These are phyloP conservation scores for Hippopotamus amphibius DNA, from an alignment of 2,113 vertebrate species.

Conservation along the genomic window DNA sequence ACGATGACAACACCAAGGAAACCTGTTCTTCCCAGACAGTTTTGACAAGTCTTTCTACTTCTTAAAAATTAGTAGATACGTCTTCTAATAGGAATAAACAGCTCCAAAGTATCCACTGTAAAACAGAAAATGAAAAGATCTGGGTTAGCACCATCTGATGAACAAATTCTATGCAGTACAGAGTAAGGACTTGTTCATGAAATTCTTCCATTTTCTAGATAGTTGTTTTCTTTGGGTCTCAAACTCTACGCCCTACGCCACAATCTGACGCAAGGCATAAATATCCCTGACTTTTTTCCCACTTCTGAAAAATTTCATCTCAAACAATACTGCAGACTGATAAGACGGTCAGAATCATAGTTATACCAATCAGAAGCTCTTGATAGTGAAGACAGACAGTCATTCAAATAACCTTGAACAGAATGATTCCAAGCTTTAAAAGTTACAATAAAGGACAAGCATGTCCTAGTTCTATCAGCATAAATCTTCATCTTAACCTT, in stretches of 20 bases:
- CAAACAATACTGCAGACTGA: neutral
- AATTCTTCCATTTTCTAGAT: neutral
- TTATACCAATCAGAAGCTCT: neutral
- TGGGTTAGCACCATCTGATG: neutral
- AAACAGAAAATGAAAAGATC: constrained; percentile 22
- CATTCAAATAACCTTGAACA: constrained; percentile 42
- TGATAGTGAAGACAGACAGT: neutral
- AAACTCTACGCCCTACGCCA: neutral
- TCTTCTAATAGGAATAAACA: neutral
- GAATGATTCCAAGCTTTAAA: constrained; percentile 29
- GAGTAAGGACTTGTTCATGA: neutral
- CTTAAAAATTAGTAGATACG: neutral
- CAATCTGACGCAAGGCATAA: neutral
- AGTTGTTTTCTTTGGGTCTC: neutral
- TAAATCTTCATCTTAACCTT: constrained; percentile 45
- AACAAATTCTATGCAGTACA: constrained; percentile 1
- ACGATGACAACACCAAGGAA: neutral
- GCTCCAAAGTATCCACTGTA: constrained; percentile 11
- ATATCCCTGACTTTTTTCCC: neutral
- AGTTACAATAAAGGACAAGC: neutral
- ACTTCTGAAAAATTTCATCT: constrained; percentile 27
- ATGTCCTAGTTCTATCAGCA: constrained; percentile 35
- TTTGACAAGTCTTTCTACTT: constrained; percentile 5
- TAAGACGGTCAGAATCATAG: neutral
- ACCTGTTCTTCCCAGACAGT: neutral